Evolutionary conservation across 35 echinoderm and acorn worm species (phyloP), one percentile per base, ranked within the genome.

Genomic region (Anneissia japonica): DNA sequence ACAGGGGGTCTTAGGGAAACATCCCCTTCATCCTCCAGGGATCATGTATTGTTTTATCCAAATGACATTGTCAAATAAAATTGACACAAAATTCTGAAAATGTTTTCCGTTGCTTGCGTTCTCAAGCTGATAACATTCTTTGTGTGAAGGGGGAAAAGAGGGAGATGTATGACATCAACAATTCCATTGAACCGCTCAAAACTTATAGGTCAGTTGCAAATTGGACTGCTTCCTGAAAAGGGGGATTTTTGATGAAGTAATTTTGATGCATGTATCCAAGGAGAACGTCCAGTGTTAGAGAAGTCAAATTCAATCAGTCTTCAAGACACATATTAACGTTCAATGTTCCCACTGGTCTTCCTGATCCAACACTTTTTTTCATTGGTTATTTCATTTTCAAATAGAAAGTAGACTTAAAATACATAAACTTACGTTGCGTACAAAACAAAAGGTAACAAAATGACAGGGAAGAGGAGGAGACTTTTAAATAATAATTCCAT

Each of bases 121-220:
- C n/a, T n/a, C n/a, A n/a, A n/a, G 40, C 51, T 64, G 51, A 64
- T 64, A 64, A 64, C 51, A 64, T 64, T 64, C 51, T 64, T 64
- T 64, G 19, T 1, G 19, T 9, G 51, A 64, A 23, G 51, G 51
- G 51, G 51, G 51, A 64, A 64, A 64, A 45, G n/a, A n/a, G 40
- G 40, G 4, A 45, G 16, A 45, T 64, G 9, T 64, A 64, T 64
- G 51, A 64, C 51, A 64, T 64, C 11, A 64, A 64, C 51, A 64
- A 64, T 64, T 64, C 1, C 19, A 23, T 19, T 64, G 51, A 64
- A 6, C 51, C 19, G 51, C 9, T 26, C 11, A 9, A 64, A 9
- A 64, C 9, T 64, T 64, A 23, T 64, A 64, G 51, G 51, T 64
- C 51, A 64, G 10, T 23, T 1, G 19, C 51, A 64, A 64, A 64